Evolutionary conservation across 2,113 vertebrate genomes (phyloP).

Genomic region (Colius striatus): DNA sequence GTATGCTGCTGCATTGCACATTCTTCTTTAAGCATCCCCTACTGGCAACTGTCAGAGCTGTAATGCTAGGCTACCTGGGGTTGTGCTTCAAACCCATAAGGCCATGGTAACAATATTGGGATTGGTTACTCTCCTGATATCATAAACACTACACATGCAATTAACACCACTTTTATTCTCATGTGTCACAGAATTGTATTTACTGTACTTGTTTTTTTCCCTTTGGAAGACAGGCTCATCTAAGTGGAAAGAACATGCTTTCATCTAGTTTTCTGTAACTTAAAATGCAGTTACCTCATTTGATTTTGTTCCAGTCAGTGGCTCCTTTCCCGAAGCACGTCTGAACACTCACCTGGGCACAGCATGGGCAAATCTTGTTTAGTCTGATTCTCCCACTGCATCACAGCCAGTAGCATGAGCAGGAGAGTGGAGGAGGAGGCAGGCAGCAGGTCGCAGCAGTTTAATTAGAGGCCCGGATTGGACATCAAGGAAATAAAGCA

Average conservation of each 20-base stretch:
- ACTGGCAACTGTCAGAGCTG: background rate
- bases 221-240: background rate
- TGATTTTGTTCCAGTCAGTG: background rate
- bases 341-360: background rate
- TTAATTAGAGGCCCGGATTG: background rate
- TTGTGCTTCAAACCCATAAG: background rate
- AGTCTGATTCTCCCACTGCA: background rate
- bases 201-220: no score
- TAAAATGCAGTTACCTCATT: background rate
- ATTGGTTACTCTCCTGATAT: background rate
- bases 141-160: background rate
- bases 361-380: background rate
- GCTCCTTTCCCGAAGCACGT: background rate
- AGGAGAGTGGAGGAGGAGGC: background rate
- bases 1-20: background rate
- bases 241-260: background rate
- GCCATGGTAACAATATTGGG: background rate
- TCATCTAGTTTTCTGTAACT: background rate
- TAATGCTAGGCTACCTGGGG: accelerated
- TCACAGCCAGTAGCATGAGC: background rate
- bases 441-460: background rate
- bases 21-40: background rate
- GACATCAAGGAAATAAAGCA: background rate
- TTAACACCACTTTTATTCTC: background rate
- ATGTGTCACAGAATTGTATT: background rate